phyloP scores from a whole-genome alignment of 1,140 invertebrate genomes.

The Pectinophora gossypiella region DNA sequence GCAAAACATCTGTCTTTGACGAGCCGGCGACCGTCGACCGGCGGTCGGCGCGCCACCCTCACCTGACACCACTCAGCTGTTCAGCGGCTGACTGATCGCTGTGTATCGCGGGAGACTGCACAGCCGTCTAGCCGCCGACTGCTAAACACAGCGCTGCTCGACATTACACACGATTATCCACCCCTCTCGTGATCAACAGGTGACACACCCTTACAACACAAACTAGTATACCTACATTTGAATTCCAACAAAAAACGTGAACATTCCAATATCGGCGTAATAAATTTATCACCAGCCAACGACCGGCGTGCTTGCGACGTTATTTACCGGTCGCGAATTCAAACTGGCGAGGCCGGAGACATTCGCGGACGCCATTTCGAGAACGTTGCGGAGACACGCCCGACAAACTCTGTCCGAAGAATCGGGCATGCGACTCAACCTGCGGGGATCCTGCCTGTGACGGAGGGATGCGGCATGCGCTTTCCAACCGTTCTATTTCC shows the following conservation, averaged over 20 bases:
- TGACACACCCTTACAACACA: conserved; percentile 59
- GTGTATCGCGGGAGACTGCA: neutral
- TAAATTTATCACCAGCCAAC: conserved; percentile 5
- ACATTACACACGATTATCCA: neutral
- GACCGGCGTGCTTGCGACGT: conserved; percentile 33
- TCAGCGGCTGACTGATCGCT: neutral
- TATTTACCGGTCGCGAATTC: conserved; percentile 69
- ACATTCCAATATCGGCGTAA: neutral
- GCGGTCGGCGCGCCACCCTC: too few species aligned
- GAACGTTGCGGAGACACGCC: conserved; percentile 55
- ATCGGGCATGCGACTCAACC: conserved; percentile 15
- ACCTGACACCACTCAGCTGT: neutral
- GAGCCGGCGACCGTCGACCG: too few species aligned
- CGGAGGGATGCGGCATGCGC: conserved; percentile 67
- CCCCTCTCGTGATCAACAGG: conserved; percentile 48
- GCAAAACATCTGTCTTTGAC: conserved; percentile 34
- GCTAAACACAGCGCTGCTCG: neutral
- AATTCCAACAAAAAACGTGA: conserved; percentile 4
- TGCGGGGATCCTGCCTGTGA: conserved; percentile 47
- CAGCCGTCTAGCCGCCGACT: neutral
- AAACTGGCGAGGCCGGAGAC: conserved; percentile 44
- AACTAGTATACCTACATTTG: conserved; percentile 3
- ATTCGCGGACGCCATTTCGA: conserved; percentile 70
- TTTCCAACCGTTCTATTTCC: conserved; percentile 68
- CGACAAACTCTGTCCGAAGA: conserved; percentile 28